Base-by-base conservation (phyloP, 2,888 invertebrate species). In the Euphydryas editha region DNA sequence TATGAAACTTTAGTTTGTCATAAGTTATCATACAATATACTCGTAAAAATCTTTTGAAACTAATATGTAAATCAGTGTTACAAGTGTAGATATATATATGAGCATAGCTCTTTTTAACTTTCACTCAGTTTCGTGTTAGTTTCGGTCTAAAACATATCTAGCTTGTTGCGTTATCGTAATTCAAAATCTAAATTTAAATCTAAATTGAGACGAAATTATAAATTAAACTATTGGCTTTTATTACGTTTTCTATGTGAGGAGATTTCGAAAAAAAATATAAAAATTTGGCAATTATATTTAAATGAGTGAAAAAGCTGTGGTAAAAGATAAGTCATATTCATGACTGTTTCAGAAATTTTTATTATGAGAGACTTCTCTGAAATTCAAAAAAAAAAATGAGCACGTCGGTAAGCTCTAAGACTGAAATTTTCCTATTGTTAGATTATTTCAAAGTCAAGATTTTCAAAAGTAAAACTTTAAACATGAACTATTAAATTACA, bases 131-230 rank as follows among this genome's bases (percentile, higher is more conserved):
- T 17, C 30, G 30, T 54, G 30, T 54, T 18, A 36, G 54, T 54
- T 54, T 54, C 54, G 36, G 54, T 54, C 54, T 18, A 36, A 54
- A 54, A 54, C 54, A 54, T 54, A 54, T 36, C 54, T 54, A 54
- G 54, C 36, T 21, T 47, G 13, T 54, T 30, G 6, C 17, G n/a
- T 54, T 54, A 54, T 54, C 54, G 15, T 17, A 54, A 51, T 51
- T 20, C 21, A 51, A 51, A 51, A 44, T 44, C 42, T 44, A 6
- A 44, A 11, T 47, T 20, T 15, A 8, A 51, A 51, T 21, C 2
- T 51, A 51, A 51, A 24, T 13, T 1, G 8, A 7, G 10, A 7
- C 18, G n/a, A n/a, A 54, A 17, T 36, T 36, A 1, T 17, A 36
- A 36, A n/a, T 36, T 2, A 36, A 17, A 36, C 0, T 54, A 54